Conservation (phyloP, 2,888 invertebrate species). For the Acrobasis consociella region DNA sequence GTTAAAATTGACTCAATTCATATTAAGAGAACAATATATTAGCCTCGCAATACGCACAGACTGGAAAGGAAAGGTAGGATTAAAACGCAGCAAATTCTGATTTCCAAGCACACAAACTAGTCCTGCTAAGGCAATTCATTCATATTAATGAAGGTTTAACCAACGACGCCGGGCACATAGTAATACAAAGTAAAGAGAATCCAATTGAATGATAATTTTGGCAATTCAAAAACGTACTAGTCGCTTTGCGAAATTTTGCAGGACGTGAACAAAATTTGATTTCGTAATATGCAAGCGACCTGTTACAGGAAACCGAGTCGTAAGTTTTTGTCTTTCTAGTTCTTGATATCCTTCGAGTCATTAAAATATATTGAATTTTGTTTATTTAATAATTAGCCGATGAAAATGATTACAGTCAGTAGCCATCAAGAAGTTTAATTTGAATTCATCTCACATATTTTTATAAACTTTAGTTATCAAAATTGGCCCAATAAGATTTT, state of each 20-base stretch:
- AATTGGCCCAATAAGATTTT: too few species aligned
- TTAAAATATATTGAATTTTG: neutral
- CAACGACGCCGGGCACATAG: slow-evolving; percentile 40
- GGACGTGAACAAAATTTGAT: slow-evolving; percentile 46
- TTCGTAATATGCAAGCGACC: slow-evolving; percentile 1
- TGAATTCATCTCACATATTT: too few species aligned
- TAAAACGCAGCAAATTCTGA: slow-evolving; percentile 30
- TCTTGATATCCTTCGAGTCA: neutral
- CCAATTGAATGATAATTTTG: slow-evolving; percentile 54
- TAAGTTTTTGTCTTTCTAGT: neutral
- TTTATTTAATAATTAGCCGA: too few species aligned
- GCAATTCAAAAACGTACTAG: slow-evolving; percentile 38
- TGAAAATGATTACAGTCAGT: too few species aligned
- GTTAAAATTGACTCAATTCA: too few species aligned
- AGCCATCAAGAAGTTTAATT: too few species aligned
- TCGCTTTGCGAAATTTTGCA: slow-evolving; percentile 40
- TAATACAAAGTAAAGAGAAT: slow-evolving; percentile 40
- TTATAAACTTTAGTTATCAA: too few species aligned
- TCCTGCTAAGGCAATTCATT: slow-evolving; percentile 38
- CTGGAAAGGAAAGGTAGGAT: slow-evolving; percentile 30
- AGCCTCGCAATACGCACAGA: neutral
- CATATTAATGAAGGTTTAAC: slow-evolving; percentile 46
- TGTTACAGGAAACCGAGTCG: neutral
- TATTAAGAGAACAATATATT: slow-evolving; percentile 2
- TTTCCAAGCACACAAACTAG: slow-evolving; percentile 35